These are phyloP conservation scores for Eremobia ochroleuca DNA, from an alignment of 2,888 invertebrate genomes.

Conservation along the genomic window DNA sequence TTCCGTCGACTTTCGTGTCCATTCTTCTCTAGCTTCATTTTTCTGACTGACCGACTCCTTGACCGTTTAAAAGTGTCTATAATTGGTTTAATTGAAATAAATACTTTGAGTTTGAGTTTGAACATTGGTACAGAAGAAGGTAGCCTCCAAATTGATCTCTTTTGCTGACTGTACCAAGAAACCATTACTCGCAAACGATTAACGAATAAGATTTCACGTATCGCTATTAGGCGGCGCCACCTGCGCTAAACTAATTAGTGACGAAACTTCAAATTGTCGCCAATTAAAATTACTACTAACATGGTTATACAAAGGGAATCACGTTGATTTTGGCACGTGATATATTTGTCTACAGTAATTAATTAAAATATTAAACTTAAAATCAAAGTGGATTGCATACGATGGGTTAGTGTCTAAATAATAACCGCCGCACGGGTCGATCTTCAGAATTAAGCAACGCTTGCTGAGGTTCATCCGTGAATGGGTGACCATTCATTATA, in stretches of 20 bases:
- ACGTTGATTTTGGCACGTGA: constrained; percentile 60
- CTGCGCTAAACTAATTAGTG: constrained; percentile 77
- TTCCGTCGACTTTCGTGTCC: background rate
- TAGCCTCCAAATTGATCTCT: background rate
- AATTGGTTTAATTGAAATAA: background rate
- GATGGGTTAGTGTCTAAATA: background rate
- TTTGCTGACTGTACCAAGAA: constrained; percentile 20
- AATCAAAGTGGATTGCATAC: background rate
- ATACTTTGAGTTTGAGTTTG: background rate
- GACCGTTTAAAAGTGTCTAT: background rate
- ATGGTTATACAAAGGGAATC: constrained; percentile 71
- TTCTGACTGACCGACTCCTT: background rate
- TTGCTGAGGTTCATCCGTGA: background rate
- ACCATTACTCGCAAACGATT: constrained; percentile 52
- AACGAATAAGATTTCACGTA: constrained; percentile 67
- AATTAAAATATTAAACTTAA: constrained; percentile 11
- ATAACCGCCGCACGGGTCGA: background rate
- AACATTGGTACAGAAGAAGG: background rate
- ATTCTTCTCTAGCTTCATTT: background rate
- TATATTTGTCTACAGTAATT: background rate
- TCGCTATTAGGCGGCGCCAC: constrained; percentile 74
- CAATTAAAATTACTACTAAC: constrained; percentile 77
- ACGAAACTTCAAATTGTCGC: constrained; percentile 76
- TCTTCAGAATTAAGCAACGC: background rate
- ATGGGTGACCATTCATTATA: background rate